Evolutionary conservation across 2,888 invertebrate genomes (phyloP).

Genomic region (Chymomyza procnemis): DNA sequence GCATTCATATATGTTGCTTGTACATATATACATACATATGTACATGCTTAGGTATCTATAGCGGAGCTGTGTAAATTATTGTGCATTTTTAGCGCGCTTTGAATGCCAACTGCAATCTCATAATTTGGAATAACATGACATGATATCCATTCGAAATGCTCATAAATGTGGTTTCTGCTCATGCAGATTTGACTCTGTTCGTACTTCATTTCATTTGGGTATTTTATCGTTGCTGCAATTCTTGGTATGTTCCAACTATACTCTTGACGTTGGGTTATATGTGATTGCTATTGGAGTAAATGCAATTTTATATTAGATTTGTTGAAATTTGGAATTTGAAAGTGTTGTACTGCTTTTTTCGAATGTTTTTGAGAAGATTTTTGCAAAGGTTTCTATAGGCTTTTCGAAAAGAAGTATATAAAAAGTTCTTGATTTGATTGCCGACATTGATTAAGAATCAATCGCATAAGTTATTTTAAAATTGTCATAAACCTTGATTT

Average conservation of each 20-base stretch:
- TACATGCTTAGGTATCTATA: not conserved
- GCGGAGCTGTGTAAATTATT: not conserved
- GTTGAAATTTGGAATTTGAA: too few relatives aligned
- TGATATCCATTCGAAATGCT: not conserved
- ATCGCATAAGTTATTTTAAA: too few relatives aligned
- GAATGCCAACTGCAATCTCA: slow-evolving; percentile 9
- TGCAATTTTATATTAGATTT: too few relatives aligned
- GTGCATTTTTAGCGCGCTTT: slow-evolving; percentile 3
- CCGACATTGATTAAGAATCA: too few relatives aligned
- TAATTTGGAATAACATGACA: not conserved
- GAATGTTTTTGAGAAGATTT: too few relatives aligned
- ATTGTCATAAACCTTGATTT: too few relatives aligned
- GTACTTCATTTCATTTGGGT: not conserved
- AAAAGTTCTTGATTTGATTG: too few relatives aligned
- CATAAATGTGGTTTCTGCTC: not conserved
- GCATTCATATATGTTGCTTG: slow-evolving; percentile 1
- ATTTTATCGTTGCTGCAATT: not conserved
- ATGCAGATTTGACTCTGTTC: not conserved
- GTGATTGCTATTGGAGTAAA: too few relatives aligned
- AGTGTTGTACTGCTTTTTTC: too few relatives aligned
- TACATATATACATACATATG: not conserved
- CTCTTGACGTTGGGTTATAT: too few relatives aligned
- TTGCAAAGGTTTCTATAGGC: too few relatives aligned
- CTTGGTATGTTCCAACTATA: not conserved
- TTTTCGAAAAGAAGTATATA: too few relatives aligned